These are phyloP conservation scores for Brenthis ino DNA, from an alignment of 2,888 invertebrate genomes.

Conservation along the genomic window DNA sequence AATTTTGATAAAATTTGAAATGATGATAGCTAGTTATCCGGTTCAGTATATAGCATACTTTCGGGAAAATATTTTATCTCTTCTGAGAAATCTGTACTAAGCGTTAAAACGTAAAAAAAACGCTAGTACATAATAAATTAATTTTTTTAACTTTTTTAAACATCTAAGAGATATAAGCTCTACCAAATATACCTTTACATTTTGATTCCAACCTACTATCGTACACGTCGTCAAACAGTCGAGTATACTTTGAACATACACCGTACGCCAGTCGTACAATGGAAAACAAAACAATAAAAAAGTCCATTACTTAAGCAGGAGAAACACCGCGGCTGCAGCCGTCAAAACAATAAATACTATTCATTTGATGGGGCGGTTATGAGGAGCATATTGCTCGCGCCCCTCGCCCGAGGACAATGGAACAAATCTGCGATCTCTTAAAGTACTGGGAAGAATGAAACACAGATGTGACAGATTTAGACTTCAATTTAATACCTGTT, in stretches of 20 bases:
- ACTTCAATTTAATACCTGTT: slow-evolving; percentile 29
- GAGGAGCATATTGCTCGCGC: slow-evolving; percentile 63
- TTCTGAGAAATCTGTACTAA: too few species aligned
- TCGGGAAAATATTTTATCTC: too few species aligned
- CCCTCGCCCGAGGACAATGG: slow-evolving; percentile 51
- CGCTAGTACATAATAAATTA: too few species aligned
- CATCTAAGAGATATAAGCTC: too few species aligned
- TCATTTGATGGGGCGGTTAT: slow-evolving; percentile 51
- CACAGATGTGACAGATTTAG: too few species aligned
- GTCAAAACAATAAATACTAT: slow-evolving; percentile 58
- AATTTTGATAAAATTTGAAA: too few species aligned
- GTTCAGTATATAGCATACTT: too few species aligned
- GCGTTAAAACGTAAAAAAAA: too few species aligned
- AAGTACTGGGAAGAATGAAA: slow-evolving; percentile 8
- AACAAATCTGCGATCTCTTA: slow-evolving; percentile 54
- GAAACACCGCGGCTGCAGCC: slow-evolving; percentile 27
- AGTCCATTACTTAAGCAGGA: slow-evolving; percentile 16
- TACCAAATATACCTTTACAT: too few species aligned
- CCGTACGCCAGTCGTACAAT: slow-evolving; percentile 7
- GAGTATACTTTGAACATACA: neutral
- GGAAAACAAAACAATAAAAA: slow-evolving; percentile 11
- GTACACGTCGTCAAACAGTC: neutral
- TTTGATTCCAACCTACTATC: too few species aligned
- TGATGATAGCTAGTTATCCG: too few species aligned
- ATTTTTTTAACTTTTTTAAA: too few species aligned